Evolutionary conservation across 37 sponge, comb jelly and placozoan species (phyloP).

Genomic region (Agelas oroides): DNA sequence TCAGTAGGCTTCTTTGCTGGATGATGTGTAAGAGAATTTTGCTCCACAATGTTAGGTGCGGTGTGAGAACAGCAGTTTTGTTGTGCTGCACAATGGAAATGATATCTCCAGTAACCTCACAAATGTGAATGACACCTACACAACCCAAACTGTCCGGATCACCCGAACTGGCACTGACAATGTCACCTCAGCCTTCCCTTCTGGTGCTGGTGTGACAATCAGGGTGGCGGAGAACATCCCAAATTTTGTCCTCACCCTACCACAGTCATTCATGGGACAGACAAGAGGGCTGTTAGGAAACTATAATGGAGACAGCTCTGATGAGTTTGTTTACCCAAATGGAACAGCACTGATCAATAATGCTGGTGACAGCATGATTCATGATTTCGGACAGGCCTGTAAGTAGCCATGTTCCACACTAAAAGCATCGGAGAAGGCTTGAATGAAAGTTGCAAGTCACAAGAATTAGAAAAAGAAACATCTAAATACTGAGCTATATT

Average conservation of each 20-base stretch:
- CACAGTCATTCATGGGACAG: conserved; percentile 25
- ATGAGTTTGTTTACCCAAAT: conserved; percentile 69
- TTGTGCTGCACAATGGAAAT: conserved; percentile 1
- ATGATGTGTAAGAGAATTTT: too few species aligned
- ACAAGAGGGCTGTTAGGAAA: conserved; percentile 80
- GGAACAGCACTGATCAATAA: conserved; percentile 60
- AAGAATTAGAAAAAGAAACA: too few species aligned
- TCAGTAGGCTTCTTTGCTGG: too few species aligned
- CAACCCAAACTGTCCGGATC: neutral
- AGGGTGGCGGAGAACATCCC: neutral
- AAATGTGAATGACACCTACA: conserved; percentile 25
- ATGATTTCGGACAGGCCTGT: conserved; percentile 79
- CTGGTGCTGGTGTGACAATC: conserved; percentile 45
- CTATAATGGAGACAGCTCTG: conserved; percentile 60
- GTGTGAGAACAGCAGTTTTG: neutral
- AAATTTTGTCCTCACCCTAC: conserved; percentile 27
- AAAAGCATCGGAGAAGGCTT: too few species aligned
- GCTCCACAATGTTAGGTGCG: too few species aligned
- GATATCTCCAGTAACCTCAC: conserved; percentile 43
- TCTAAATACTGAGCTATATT: too few species aligned
- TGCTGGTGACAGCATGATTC: conserved; percentile 60
- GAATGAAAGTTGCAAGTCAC: too few species aligned
- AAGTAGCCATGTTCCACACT: neutral
- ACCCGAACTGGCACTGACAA: neutral
- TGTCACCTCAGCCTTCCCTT: conserved; percentile 18